Evolutionary conservation across 1,140 invertebrate genomes (phyloP), one percentile per base, ranked within the genome.

Genomic region (Musca vetustissima): DNA sequence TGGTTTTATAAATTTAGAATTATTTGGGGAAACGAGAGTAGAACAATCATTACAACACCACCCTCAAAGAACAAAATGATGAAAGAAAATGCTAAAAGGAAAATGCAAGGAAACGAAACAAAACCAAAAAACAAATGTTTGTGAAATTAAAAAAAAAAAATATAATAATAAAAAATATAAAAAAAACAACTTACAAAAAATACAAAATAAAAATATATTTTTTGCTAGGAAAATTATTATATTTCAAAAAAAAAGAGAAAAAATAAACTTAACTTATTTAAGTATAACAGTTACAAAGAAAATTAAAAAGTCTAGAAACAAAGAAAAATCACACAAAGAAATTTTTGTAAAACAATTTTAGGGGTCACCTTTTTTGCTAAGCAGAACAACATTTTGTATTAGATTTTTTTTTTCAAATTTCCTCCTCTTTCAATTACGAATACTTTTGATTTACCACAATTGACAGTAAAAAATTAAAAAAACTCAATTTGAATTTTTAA

Each of bases 161-260:
- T n/a, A n/a, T n/a, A n/a, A n/a, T n/a, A n/a, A 15, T 21, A 11
- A 69, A 57, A 69, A 28, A 49, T 57, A 21, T 28, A 69, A 32
- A 47, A 55, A 65, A 22, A 22, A 69, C 25, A 65, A 25, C 22
- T 48, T 50, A 64, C 59, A 52, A 64, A 64, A n/a, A 48, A 69
- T 21, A 69, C 53, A 61, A 61, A 61, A 48, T 57, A 66, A 21
- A 74, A 52, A 49, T 67, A 66, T 70, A 69, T 66, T 57, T 69
- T 69, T 69, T 69, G 68, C 61, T 69, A 69, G 64, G 52, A 66
- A 69, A 69, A 65, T 53, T 65, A 69, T 69, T 69, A 69, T 69
- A 69, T 69, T 69, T 69, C 68, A 69, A 64, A 24, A 28, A 55
- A 64, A 52, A 64, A 22, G n/a, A 25, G 50, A 66, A 49, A 25